Evolutionary conservation across 2,888 invertebrate genomes (phyloP).

Genomic region (Drosophila colorata): DNA sequence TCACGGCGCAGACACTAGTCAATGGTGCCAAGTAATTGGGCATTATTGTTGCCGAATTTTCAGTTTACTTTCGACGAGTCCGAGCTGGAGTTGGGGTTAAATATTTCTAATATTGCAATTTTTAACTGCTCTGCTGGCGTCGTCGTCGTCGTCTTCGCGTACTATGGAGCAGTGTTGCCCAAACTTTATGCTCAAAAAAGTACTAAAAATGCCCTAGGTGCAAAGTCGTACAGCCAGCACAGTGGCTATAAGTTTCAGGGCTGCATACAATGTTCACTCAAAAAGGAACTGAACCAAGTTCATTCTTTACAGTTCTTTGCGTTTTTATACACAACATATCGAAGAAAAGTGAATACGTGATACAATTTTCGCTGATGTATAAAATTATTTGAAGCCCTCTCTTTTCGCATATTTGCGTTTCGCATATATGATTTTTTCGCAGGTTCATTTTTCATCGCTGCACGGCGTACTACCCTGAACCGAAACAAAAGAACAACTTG

Average conservation of each 20-base stretch:
- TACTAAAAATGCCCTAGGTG: constrained; percentile 36
- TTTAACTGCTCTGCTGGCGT: constrained; percentile 56
- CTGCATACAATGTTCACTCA: constrained; percentile 1
- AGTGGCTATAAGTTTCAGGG: constrained; percentile 31
- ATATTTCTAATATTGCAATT: constrained; percentile 60
- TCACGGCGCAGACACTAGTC: constrained; percentile 29
- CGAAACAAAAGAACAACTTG: not conserved
- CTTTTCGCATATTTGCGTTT: no score
- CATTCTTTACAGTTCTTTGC: no score
- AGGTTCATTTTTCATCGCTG: not conserved
- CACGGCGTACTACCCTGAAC: not conserved
- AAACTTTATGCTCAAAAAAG: constrained; percentile 3
- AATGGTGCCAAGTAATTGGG: constrained; percentile 1
- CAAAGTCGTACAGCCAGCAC: constrained; percentile 42
- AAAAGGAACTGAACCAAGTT: not conserved
- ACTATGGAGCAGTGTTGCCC: constrained; percentile 42
- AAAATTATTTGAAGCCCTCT: no score
- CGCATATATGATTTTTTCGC: no score
- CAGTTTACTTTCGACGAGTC: constrained; percentile 21
- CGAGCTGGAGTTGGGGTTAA: constrained; percentile 27
- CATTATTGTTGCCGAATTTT: constrained; percentile 3
- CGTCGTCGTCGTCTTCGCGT: constrained; percentile 57
- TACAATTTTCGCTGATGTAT: no score
- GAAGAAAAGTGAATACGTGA: no score
- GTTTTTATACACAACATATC: no score